These are phyloP conservation scores for Eilema griseolum DNA, from an alignment of 2,888 invertebrate genomes.

Conservation along the genomic window DNA sequence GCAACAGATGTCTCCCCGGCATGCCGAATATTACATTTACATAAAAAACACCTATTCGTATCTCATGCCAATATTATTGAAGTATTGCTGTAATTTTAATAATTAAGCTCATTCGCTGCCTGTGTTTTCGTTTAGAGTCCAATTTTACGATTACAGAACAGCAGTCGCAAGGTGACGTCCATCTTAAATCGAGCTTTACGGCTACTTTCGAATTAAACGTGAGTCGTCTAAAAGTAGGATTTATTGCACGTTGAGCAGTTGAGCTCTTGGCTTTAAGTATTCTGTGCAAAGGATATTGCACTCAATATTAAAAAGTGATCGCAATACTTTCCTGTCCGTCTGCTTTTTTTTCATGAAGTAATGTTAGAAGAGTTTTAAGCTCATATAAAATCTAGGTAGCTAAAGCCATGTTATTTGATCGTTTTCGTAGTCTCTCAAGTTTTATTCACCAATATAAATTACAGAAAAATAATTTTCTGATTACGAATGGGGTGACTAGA, in stretches of 20 bases:
- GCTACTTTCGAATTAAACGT: background rate
- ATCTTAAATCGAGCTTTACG: background rate
- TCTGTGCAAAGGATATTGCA: background rate
- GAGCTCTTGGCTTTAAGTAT: background rate
- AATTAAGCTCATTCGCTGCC: background rate
- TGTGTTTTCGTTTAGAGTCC: background rate
- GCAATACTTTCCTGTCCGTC: background rate
- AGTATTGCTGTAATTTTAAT: too few relatives aligned
- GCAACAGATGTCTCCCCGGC: too few relatives aligned
- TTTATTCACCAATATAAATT: background rate
- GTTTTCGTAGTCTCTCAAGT: background rate
- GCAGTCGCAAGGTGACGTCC: background rate
- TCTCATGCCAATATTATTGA: too few relatives aligned
- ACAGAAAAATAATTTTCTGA: background rate
- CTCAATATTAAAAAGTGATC: slow-evolving; percentile 1
- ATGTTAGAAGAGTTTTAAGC: background rate
- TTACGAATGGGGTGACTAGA: background rate
- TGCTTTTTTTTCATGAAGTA: background rate
- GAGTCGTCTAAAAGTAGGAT: background rate
- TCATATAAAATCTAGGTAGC: background rate
- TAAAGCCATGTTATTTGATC: background rate
- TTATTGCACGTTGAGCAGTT: background rate
- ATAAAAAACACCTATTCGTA: too few relatives aligned
- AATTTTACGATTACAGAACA: too few relatives aligned
- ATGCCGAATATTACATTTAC: too few relatives aligned